Conservation (phyloP, 2,888 invertebrate genomes). For the Eremobia ochroleuca region DNA sequence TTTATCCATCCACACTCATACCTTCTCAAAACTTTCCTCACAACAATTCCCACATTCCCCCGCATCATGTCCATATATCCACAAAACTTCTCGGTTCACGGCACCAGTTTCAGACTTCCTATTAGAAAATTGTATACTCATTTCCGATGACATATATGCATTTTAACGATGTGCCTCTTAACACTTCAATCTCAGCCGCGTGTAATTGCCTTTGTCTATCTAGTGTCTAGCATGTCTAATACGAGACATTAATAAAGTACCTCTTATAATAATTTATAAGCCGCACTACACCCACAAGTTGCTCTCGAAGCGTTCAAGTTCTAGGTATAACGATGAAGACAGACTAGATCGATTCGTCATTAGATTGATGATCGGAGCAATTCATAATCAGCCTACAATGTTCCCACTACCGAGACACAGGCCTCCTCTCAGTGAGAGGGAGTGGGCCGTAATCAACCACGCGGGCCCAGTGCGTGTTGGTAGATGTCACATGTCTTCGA, state of each 20-base stretch:
- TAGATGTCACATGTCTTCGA: background rate
- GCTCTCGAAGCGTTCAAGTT: slow-evolving; percentile 8
- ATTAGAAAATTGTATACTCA: background rate
- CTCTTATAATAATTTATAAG: background rate
- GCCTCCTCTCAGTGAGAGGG: too few species aligned
- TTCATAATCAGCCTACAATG: too few species aligned
- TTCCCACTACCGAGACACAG: too few species aligned
- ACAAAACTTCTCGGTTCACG: background rate
- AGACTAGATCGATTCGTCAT: background rate
- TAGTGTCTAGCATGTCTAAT: background rate
- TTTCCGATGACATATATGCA: background rate
- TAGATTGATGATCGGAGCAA: background rate
- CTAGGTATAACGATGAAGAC: background rate
- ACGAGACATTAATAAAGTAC: slow-evolving; percentile 5
- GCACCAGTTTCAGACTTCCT: background rate
- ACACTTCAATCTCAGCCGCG: background rate
- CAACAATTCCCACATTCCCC: background rate
- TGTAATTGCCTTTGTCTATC: background rate
- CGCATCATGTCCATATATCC: background rate
- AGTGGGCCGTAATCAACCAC: too few species aligned
- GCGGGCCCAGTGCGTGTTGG: too few species aligned
- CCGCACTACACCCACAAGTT: background rate
- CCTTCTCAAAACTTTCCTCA: background rate
- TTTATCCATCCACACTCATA: background rate
- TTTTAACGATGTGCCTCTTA: background rate